Evolutionary conservation across 1,140 invertebrate genomes (phyloP).

Genomic region (Bilobella aurantiaca): DNA sequence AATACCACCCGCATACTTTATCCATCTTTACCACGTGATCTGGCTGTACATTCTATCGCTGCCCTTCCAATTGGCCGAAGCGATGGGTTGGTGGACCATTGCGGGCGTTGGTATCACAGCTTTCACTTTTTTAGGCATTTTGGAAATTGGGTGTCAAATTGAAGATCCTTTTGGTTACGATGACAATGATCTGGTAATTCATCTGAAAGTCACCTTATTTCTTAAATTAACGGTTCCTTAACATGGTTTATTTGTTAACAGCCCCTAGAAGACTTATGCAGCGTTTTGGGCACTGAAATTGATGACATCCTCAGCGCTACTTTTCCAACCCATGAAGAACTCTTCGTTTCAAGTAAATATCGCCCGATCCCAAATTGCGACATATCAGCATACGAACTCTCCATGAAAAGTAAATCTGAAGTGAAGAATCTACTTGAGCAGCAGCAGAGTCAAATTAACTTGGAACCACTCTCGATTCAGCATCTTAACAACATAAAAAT

Average conservation of each 20-base stretch:
- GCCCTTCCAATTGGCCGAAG: constrained; percentile 10
- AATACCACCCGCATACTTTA: constrained; percentile 19
- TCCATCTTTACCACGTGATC: constrained; percentile 21
- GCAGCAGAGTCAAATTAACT: no score
- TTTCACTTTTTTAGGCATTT: constrained; percentile 17
- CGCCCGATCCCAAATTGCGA: neutral
- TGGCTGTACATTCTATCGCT: constrained; percentile 24
- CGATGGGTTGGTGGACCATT: constrained; percentile 17
- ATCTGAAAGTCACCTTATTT: neutral
- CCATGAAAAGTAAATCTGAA: neutral
- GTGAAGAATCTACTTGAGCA: neutral
- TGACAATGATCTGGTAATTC: constrained; percentile 17
- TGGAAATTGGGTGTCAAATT: constrained; percentile 18
- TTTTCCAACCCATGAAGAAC: neutral
- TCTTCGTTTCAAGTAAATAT: constrained; percentile 3
- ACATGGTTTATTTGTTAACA: neutral
- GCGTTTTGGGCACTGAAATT: constrained; percentile 12
- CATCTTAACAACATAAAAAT: no score
- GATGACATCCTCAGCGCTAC: neutral
- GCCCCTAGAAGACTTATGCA: constrained; percentile 17
- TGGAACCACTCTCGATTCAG: no score
- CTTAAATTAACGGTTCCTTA: neutral
- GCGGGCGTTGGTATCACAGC: constrained; percentile 10
- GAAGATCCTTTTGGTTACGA: constrained; percentile 22
- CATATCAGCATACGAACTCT: neutral